Conservation (phyloP, 2,797 vertebrate species). For the Sebastes cheni region DNA sequence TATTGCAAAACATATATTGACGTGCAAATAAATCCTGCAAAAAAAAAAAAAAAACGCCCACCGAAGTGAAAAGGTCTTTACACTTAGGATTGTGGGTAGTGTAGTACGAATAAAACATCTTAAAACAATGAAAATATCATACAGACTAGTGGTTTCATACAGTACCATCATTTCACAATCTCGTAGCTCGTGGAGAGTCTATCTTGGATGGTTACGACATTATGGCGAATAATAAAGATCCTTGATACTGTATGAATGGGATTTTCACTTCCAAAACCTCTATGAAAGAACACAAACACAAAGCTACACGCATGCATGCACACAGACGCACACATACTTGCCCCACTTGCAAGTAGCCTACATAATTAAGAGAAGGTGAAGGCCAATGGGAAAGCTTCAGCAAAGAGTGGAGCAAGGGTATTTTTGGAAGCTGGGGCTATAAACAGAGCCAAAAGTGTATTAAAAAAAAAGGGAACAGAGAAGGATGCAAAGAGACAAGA, state of each 20-base stretch:
- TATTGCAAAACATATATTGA: not conserved
- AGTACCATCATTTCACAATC: not conserved
- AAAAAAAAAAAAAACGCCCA: not conserved
- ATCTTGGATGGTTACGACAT: too few relatives aligned
- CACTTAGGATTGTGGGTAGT: not conserved
- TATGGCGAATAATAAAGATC: too few relatives aligned
- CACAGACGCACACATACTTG: not conserved
- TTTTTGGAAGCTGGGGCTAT: slow-evolving; percentile 24
- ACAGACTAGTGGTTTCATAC: not conserved
- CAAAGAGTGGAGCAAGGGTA: not conserved
- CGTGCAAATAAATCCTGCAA: not conserved
- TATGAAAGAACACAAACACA: not conserved
- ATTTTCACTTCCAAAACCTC: not conserved
- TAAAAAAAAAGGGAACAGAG: not conserved
- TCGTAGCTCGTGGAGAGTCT: not conserved
- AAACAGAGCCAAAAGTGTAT: slow-evolving; percentile 1
- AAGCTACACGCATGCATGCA: not conserved
- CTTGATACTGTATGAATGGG: not conserved
- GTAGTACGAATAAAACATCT: not conserved
- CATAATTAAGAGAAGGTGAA: slow-evolving; percentile 32
- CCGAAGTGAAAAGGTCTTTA: not conserved
- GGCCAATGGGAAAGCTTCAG: slow-evolving; percentile 21
- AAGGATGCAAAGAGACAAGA: slow-evolving; percentile 33
- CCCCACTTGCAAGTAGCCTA: slow-evolving; percentile 14
- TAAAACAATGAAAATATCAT: not conserved